Percentiles rank a stretch among this genome's conserved stretches.
Evolutionary conservation across 2,888 invertebrate genomes (phyloP).

Genomic region (Dione vanillae): DNA sequence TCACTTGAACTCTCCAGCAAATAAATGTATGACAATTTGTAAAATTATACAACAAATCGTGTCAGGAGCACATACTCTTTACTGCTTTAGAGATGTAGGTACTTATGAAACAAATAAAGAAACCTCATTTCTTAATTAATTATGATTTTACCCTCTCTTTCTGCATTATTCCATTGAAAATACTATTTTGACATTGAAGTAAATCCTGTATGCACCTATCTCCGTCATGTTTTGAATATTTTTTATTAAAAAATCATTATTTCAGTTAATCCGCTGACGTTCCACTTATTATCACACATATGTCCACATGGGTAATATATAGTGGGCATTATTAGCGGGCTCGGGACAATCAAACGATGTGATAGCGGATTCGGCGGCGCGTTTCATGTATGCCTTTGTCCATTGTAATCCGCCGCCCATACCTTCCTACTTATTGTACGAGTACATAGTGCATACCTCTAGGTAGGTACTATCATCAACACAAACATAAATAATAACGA

Average conservation of each 20-base stretch:
- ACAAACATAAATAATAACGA: not conserved
- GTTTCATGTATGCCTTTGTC: constrained; percentile 80
- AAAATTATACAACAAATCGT: no score
- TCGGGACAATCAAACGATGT: constrained; percentile 73
- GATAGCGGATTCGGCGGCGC: constrained; percentile 80
- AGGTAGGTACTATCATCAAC: not conserved
- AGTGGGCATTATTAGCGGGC: constrained; percentile 69
- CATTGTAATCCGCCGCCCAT: constrained; percentile 72
- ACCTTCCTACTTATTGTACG: constrained; percentile 36
- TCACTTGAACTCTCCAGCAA: no score
- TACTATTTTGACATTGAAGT: no score
- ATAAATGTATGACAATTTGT: no score
- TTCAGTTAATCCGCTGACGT: constrained; percentile 25
- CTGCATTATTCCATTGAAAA: no score
- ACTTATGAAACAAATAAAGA: no score
- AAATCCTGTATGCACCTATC: no score
- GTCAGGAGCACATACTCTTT: no score
- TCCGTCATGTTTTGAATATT: not conserved
- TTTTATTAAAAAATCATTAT: constrained; percentile 3
- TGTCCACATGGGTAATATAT: constrained; percentile 74
- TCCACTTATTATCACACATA: constrained; percentile 45
- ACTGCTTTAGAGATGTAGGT: no score
- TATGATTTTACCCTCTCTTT: no score
- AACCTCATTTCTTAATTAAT: no score
- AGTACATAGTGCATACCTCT: not conserved